phyloP scores from a whole-genome alignment of 2,888 invertebrate genomes.

The Fissipunctia ypsillon region DNA sequence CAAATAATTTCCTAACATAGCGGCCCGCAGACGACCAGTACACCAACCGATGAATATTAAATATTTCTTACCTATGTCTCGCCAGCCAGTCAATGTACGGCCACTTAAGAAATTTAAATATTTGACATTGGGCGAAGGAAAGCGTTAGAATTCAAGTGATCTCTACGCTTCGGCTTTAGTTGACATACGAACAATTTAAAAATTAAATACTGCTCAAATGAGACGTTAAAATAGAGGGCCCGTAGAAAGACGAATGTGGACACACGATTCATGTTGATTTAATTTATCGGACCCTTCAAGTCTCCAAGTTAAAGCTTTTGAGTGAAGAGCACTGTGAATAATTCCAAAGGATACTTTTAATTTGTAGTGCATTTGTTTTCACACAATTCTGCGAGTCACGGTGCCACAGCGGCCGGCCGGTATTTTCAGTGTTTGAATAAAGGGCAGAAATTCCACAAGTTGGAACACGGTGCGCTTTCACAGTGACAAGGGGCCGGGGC shows the following conservation, averaged over 20 bases:
- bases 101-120: slow-evolving; percentile 90
- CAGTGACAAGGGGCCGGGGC: slow-evolving; percentile 75
- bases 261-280: slow-evolving; percentile 58
- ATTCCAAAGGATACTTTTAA: slow-evolving; percentile 61
- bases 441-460: slow-evolving; percentile 83
- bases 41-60: slow-evolving; percentile 86
- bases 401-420: slow-evolving; percentile 48
- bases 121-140: slow-evolving; percentile 89
- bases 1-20: slow-evolving; percentile 77
- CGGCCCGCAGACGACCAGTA: slow-evolving; percentile 74
- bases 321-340: slow-evolving; percentile 56
- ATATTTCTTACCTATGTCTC: slow-evolving; percentile 85
- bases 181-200: slow-evolving; percentile 89
- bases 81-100: slow-evolving; percentile 88
- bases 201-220: slow-evolving; percentile 88
- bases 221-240: slow-evolving; percentile 83
- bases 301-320: slow-evolving; percentile 46
- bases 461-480: slow-evolving; percentile 78
- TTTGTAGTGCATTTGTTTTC: slow-evolving; percentile 66
- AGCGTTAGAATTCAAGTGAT: slow-evolving; percentile 91
- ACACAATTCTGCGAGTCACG: slow-evolving; percentile 59
- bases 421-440: slow-evolving; percentile 77
- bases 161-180: slow-evolving; percentile 85
- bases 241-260: slow-evolving; percentile 77
- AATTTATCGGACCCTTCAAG: slow-evolving; percentile 56